A percentile compares a stretch with the other conserved stretches of the same genome.
phyloP scores from a whole-genome alignment of 2,888 invertebrate species.

The Opisthograptis luteolata region DNA sequence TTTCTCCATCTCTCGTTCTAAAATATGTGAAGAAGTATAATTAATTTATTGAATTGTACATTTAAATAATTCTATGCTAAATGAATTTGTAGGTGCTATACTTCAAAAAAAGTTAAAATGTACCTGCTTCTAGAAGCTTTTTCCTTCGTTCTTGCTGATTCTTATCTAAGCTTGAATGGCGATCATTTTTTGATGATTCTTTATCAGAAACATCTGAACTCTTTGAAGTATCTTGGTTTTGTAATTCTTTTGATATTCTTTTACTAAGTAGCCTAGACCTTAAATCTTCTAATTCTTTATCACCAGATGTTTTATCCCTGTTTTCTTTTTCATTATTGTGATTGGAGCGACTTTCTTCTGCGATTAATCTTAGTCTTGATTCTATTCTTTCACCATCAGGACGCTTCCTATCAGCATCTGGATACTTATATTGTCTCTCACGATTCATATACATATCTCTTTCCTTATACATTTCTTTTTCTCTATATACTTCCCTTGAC shows the following conservation, averaged over 20 bases:
- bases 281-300: constrained; percentile 89
- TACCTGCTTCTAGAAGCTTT: constrained; percentile 88
- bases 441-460: constrained; percentile 66
- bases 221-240: constrained; percentile 72
- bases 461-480: constrained; percentile 63
- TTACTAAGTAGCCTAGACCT: constrained; percentile 89
- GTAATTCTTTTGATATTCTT: constrained; percentile 87
- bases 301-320: constrained; percentile 77
- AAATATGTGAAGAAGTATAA: constrained; percentile 35
- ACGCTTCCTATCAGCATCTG: constrained; percentile 68
- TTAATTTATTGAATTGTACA: too few relatives aligned
- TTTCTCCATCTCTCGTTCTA: constrained; percentile 90
- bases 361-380: constrained; percentile 65
- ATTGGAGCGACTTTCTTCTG: constrained; percentile 68
- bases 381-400: constrained; percentile 71
- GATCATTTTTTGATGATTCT: constrained; percentile 64
- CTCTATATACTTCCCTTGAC: constrained; percentile 62
- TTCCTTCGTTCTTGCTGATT: constrained; percentile 86
- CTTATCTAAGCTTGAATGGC: constrained; percentile 71
- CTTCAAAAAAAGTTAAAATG: constrained; percentile 23
- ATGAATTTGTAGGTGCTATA: too few relatives aligned
- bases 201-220: constrained; percentile 74
- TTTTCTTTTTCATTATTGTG: constrained; percentile 79
- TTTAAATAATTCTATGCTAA: too few relatives aligned
- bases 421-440: constrained; percentile 70